Percentiles rank a stretch among this genome's conserved stretches.
Evolutionary conservation across 2,888 invertebrate species (phyloP).

Genomic region (Lottia scabra): DNA sequence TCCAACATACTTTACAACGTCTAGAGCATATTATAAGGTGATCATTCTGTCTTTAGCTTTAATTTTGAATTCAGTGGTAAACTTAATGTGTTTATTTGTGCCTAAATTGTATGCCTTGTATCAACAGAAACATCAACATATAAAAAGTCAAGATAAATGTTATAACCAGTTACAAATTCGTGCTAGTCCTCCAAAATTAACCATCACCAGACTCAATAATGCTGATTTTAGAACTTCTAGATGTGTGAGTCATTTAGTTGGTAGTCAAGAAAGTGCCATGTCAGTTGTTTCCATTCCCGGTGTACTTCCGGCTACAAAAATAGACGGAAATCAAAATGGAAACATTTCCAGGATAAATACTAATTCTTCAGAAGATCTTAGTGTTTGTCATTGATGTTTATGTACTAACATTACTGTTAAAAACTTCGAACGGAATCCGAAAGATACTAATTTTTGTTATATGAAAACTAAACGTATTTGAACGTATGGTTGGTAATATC

Average conservation of each 20-base stretch:
- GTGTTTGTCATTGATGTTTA: not conserved
- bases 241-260: not conserved
- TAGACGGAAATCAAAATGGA: not conserved
- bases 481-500: too few relatives aligned
- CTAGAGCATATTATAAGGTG: conserved; percentile 32
- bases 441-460: too few relatives aligned
- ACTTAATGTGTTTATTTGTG: conserved; percentile 50
- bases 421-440: too few relatives aligned
- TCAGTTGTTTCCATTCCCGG: not conserved
- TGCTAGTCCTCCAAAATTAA: not conserved
- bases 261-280: not conserved
- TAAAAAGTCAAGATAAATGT: not conserved
- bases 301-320: not conserved
- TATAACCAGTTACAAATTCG: not conserved
- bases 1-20: conserved; percentile 48
- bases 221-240: not conserved
- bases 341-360: not conserved
- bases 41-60: conserved; percentile 46
- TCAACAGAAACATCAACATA: conserved; percentile 8
- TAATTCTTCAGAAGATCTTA: not conserved
- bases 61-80: conserved; percentile 48
- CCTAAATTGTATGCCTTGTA: conserved; percentile 52
- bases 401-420: too few relatives aligned
- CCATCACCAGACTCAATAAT: not conserved
- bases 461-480: too few relatives aligned